Base-by-base conservation (phyloP, 1,140 invertebrate genomes). In the Tetramorium parvispinum region DNA sequence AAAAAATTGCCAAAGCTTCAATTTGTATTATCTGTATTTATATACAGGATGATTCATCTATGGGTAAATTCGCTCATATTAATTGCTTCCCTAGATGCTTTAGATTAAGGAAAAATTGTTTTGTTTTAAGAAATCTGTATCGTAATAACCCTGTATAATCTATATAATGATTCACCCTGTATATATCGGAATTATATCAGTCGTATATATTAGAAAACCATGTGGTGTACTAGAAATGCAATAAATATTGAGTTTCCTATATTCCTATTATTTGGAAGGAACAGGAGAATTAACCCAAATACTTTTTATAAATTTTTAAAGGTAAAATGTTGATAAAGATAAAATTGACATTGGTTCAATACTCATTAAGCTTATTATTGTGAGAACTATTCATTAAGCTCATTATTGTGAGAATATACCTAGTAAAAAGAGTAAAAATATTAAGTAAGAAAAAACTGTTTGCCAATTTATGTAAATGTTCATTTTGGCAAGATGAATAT, bases 91-190 rank as follows among this genome's bases (percentile, higher is more conserved):
- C 16, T 78, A 27, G 16, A 65, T 10, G 27, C 3, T 59, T 76
- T 65, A 46, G 7, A 40, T 59, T 55, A 32, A n/a, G 18, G 11
- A n/a, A 77, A 63, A 59, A 40, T 8, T 11, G 5, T 59, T 59
- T 46, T 13, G 16, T 49, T 46, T 78, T 16, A 32, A 49, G 7
- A 46, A 32, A 65, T 40, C 7, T 63, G 40, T 32, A 63, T 77
- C 0, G 55, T 43, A 2, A 46, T 43, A 77, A 46, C 1, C 43
- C 13, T 46, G 21, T 63, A 16, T 63, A 16, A 49, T 77, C 40
- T 78, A 61, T 27, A 5, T 46, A 77, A 77, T 77, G 75, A 77
- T 63, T 77, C 75, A 77, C 57, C 75, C 24, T 27, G 75, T 77
- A 77, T 81, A 81, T 81, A 79, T 66, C 5, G 8, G 37, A 68